Evolutionary conservation across 2,797 vertebrate species (phyloP), one percentile per base, ranked within the genome.

Genomic region (Halcyon chelicuti): DNA sequence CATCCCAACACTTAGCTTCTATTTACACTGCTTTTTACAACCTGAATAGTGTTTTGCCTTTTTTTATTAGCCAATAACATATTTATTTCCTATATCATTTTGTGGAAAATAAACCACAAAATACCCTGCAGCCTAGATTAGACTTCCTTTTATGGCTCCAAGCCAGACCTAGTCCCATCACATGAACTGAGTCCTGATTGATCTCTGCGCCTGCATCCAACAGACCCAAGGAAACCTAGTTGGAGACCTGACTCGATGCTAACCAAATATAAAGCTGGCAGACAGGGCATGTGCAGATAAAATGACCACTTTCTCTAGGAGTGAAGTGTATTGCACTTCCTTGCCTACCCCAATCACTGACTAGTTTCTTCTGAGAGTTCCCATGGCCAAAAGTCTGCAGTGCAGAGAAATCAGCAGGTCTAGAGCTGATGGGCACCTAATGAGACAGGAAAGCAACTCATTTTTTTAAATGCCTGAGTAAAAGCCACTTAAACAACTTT

Each of bases 11-110:
- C n/a, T 44, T 25, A 20, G 14, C 58, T 90, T 44, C 77, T 57
- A 44, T 68, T 84, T 78, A 81, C 35, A 57, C 49, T 33, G 29
- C 9, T 55, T 94, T 92, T 90, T 57, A 76, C n/a, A 72, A 68
- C 42, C 37, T 42, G 20, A 78, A 39, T 1, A 71, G 46, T 12
- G 51, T 72, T 92, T 80, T 61, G 17, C 40, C 40, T 39, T 83
- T 60, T 94, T 90, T 86, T n/a, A 68, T 72, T 67, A 63, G n/a
- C 25, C 49, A 83, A 4, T 29, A 84, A 65, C 29, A 31, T 9
- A 35, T 51, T 39, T 47, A 62, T 11, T 65, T n/a, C 14, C 55
- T 17, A 21, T 12, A 51, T 28, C 0, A 1, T 39, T 68, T 72
- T 42, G 46, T 68, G 80, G 33, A 81, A 86, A 86, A 77, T 26